Evolutionary conservation across 2,113 vertebrate genomes (phyloP), one percentile per base, ranked within the genome.

Genomic region (Leucosticte australis): DNA sequence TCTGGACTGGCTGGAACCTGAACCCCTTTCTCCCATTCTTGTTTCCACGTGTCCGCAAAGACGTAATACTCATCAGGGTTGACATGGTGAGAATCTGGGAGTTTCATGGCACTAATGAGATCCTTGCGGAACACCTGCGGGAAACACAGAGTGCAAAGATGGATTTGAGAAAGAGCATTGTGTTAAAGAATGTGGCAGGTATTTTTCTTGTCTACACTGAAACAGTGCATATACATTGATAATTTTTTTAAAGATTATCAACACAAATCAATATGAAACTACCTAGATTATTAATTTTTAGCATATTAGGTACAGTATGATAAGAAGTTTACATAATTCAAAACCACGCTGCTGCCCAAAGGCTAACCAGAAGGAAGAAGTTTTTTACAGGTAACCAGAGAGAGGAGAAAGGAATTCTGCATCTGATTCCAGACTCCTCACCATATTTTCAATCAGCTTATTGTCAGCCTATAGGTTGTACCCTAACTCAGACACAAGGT

Each of bases 61-160:
- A 99, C 94, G 91, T 99, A 99, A 97, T 99, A 99, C 89, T 99
- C 99, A 73, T 99, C 99, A 47, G 98, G 97, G 78, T 98, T 98
- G 91, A 99, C 94, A 62, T 99, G 99, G 92, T 99, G 98, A 73
- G 99, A 99, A 97, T 99, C 99, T 3, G 99, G 99, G 81, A 99
- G 97, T 98, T 99, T 99, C 99, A 99, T 99, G 95, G 99, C 99
- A 97, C 99, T 99, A 96, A 99, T 99, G 97, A 99, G 98, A 98
- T 99, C 99, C 98, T 99, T 99, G 95, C 99, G 98, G 98, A 99
- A 99, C 96, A 99, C 99, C 99, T 99, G 97, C 7, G 49, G 65
- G 30, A 89, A 88, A 89, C n/a, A 46, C 31, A 41, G 60, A 93
- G 20, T 4, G 24, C 63, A 49, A 82, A 80, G 22, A 85, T 9